Conservation (phyloP, 2,888 invertebrate species). For the Amphipyra tragopoginis region DNA sequence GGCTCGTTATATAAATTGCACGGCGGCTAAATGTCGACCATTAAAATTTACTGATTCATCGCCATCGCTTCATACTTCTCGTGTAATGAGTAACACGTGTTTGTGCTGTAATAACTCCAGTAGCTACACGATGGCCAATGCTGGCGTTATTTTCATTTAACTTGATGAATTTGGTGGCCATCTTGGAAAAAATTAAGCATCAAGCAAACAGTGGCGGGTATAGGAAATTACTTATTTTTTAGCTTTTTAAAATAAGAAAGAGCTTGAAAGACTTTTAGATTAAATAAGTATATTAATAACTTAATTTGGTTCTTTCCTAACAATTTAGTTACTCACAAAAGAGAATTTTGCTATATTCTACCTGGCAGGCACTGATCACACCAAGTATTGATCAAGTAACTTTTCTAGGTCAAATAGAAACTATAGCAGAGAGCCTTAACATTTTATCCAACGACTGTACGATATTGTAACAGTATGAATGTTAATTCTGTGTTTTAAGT, state of each 20-base stretch:
- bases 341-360: constrained; percentile 11
- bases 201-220: too few relatives aligned
- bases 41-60: constrained; percentile 36
- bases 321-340: background rate
- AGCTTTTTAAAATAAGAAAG: too few relatives aligned
- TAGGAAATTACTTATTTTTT: too few relatives aligned
- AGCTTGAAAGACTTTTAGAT: too few relatives aligned
- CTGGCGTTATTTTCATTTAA: too few relatives aligned
- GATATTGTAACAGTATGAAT: too few relatives aligned
- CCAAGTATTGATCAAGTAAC: constrained; percentile 22
- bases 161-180: too few relatives aligned
- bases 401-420: constrained; percentile 25
- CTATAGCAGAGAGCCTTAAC: background rate
- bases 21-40: constrained; percentile 8
- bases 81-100: constrained; percentile 36
- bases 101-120: constrained; percentile 1
- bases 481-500: too few relatives aligned
- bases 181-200: too few relatives aligned
- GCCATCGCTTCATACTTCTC: constrained; percentile 21
- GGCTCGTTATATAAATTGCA: background rate
- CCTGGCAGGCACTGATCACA: constrained; percentile 15
- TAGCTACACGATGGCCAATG: background rate
- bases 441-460: too few relatives aligned
- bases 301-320: too few relatives aligned
- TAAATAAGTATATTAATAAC: too few relatives aligned